Evolutionary conservation across 2,888 invertebrate species (phyloP), one percentile per base, ranked within the genome.

Genomic region (Torymus aiolomorphi): DNA sequence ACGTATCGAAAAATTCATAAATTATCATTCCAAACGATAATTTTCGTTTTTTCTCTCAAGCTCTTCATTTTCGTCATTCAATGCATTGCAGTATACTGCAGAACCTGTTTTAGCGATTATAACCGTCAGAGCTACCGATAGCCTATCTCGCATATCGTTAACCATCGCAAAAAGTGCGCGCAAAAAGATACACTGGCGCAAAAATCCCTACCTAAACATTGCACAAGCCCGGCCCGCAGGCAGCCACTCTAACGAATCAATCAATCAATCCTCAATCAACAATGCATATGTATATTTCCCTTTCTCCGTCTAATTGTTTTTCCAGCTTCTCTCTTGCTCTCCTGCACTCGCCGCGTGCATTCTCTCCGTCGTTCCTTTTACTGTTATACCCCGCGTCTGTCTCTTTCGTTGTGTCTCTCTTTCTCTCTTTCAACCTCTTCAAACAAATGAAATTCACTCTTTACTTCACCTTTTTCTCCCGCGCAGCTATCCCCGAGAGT

Each of bases 361-460:
- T 31, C 31, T 31, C 31, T 31, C 4, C 31, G 42, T 16, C 11
- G 1, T n/a, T 10, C 63, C 14, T 42, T 49, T 16, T 42, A 63
- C 42, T 63, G 42, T 63, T 42, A 63, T 42, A n/a, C 49, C 16
- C 5, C 42, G 5, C 31, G 31, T 31, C 31, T 31, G 31, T 31
- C 31, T 31, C 5, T 31, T 31, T 31, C 31, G 2, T 31, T 31
- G 42, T 63, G 42, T 63, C 16, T 49, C 11, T 63, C 42, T n/a
- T n/a, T n/a, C n/a, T n/a, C n/a, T n/a, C n/a, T n/a, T n/a, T 63
- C 20, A 10, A 10, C 20, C 63, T 63, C 42, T n/a, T 49, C 11
- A 31, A 49, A 63, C 63, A 63, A 63, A 63, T 63, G 63, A 42
- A 63, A 63, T 63, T 42, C 63, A 63, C 42, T 42, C 63, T 63